Conservation (phyloP, 2,113 vertebrate genomes). For the Syrmaticus mikado region DNA sequence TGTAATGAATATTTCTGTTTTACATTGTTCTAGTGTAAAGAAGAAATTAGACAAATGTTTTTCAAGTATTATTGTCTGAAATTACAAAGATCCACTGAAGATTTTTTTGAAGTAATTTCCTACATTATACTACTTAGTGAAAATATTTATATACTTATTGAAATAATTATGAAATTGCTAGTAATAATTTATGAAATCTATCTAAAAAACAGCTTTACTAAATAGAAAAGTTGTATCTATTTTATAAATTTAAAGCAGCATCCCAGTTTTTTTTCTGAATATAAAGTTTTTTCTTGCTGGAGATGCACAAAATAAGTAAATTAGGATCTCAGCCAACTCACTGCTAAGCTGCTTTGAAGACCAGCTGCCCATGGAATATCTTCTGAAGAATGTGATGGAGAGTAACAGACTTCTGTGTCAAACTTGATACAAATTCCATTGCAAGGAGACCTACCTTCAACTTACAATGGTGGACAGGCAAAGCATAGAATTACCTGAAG, state of each 20-base stretch:
- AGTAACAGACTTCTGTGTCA: background rate
- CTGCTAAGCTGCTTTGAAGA: background rate
- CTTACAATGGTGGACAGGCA: background rate
- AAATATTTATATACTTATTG: background rate
- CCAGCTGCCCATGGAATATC: background rate
- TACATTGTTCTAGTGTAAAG: background rate
- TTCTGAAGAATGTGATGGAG: background rate
- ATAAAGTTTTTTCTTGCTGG: background rate
- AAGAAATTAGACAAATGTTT: background rate
- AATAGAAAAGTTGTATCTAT: background rate
- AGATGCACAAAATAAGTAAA: background rate
- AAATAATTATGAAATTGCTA: background rate
- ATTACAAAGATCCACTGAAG: background rate
- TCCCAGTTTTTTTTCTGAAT: background rate
- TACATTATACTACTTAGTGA: background rate
- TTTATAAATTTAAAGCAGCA: background rate
- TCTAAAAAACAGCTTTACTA: background rate
- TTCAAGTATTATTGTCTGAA: background rate
- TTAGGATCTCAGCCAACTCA: background rate
- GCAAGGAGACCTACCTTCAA: background rate
- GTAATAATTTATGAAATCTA: background rate
- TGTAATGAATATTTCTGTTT: background rate
- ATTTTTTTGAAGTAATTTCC: background rate
- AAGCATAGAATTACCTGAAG: background rate
- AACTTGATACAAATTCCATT: background rate